phyloP scores from a whole-genome alignment of 2,888 invertebrate genomes.

The Adelognathus sp. region DNA sequence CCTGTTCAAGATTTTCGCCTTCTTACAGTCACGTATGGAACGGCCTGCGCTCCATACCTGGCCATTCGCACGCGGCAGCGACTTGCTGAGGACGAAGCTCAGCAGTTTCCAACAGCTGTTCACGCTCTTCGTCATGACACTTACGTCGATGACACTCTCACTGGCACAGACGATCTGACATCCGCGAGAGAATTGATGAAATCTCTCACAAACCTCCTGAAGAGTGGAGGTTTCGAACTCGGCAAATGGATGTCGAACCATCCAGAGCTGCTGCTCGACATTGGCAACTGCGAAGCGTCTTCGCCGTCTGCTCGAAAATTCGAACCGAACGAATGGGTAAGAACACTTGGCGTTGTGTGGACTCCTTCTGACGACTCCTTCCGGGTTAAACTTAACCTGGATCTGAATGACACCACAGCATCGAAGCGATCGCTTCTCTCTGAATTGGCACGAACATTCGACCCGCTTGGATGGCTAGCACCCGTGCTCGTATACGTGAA shows the following conservation, averaged over 20 bases:
- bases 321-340: neutral
- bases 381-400: neutral
- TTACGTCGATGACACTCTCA: conserved; percentile 21
- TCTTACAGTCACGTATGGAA: neutral
- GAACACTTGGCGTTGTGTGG: neutral
- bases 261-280: neutral
- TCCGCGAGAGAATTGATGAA: neutral
- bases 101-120: neutral
- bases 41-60: neutral
- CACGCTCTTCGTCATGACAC: neutral
- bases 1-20: neutral
- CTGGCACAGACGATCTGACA: neutral
- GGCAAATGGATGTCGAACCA: conserved; percentile 16
- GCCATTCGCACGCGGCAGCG: neutral
- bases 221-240: conserved; percentile 6
- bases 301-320: neutral
- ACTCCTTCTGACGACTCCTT: neutral
- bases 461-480: neutral
- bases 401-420: neutral
- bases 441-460: neutral
- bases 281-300: no score
- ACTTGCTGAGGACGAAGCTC: conserved; percentile 16
- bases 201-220: neutral
- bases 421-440: neutral
- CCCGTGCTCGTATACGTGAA: neutral